phyloP scores from a whole-genome alignment of 2,888 invertebrate species.

The Fragum fragum region DNA sequence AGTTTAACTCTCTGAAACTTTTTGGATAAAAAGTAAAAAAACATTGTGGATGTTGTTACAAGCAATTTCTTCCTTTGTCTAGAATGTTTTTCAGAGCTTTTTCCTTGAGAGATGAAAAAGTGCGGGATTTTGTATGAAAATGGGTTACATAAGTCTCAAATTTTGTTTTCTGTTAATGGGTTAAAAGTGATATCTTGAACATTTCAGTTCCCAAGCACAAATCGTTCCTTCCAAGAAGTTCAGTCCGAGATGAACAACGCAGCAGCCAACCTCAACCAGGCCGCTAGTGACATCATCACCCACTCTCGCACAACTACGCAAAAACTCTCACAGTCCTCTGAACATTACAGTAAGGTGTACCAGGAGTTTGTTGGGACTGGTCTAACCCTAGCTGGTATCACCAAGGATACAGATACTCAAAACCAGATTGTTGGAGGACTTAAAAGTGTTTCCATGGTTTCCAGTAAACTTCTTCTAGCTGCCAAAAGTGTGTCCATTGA shows the following conservation, averaged over 20 bases:
- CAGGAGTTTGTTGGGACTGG: conserved; percentile 91
- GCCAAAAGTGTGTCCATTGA: conserved; percentile 97
- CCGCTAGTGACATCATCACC: conserved; percentile 94
- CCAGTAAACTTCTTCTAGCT: conserved; percentile 94
- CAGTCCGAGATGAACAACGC: conserved; percentile 95
- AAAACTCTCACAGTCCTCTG: conserved; percentile 91
- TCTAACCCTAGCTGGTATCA: conserved; percentile 81
- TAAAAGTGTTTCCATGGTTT: conserved; percentile 95
- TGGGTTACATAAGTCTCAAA: no score
- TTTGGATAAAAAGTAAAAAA: no score
- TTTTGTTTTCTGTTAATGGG: not conserved
- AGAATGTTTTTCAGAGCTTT: no score
- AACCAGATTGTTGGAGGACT: conserved; percentile 95
- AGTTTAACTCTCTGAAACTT: no score
- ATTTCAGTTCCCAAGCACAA: conserved; percentile 90
- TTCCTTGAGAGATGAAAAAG: no score
- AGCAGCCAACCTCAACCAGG: conserved; percentile 94
- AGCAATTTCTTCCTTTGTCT: no score
- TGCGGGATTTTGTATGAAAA: no score
- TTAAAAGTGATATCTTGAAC: not conserved
- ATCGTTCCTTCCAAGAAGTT: conserved; percentile 89
- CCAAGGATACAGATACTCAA: conserved; percentile 91
- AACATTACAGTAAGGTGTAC: conserved; percentile 92
- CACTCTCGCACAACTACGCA: conserved; percentile 90
- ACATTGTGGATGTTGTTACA: no score